These are phyloP conservation scores for Metalampra italica DNA, from an alignment of 2,888 invertebrate species.

Conservation along the genomic window DNA sequence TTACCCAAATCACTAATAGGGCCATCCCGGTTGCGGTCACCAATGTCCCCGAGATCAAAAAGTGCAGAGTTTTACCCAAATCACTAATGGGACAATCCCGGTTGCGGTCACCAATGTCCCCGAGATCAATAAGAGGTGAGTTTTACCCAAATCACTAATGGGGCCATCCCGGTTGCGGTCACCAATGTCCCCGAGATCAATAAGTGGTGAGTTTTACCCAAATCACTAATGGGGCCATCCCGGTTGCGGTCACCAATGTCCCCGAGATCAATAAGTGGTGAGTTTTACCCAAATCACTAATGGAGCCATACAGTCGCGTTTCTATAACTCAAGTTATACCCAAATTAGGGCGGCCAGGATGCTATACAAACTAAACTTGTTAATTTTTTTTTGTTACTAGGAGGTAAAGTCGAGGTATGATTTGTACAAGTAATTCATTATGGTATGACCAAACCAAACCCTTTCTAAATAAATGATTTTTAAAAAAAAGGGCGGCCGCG, in stretches of 20 bases:
- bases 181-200: conserved; percentile 97
- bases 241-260: conserved; percentile 93
- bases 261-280: conserved; percentile 96
- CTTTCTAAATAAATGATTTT: too few species aligned
- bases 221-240: too few species aligned
- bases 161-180: conserved; percentile 91
- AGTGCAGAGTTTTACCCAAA: conserved; percentile 85
- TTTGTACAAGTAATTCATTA: too few species aligned
- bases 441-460: too few species aligned
- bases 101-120: conserved; percentile 95
- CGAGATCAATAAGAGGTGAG: conserved; percentile 92
- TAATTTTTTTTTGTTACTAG: too few species aligned
- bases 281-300: conserved; percentile 14
- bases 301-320: conserved; percentile 93
- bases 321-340: conserved; percentile 91
- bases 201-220: conserved; percentile 87
- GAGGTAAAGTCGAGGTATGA: too few species aligned
- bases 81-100: conserved; percentile 89
- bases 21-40: conserved; percentile 84
- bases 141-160: too few species aligned
- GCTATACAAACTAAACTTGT: too few species aligned
- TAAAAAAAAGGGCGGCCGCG: too few species aligned
- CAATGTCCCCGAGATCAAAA: conserved; percentile 78
- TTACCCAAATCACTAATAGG: too few species aligned
- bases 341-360: too few species aligned